These are phyloP conservation scores for Helicoverpa assulta DNA, from an alignment of 2,888 invertebrate genomes.

Conservation along the genomic window DNA sequence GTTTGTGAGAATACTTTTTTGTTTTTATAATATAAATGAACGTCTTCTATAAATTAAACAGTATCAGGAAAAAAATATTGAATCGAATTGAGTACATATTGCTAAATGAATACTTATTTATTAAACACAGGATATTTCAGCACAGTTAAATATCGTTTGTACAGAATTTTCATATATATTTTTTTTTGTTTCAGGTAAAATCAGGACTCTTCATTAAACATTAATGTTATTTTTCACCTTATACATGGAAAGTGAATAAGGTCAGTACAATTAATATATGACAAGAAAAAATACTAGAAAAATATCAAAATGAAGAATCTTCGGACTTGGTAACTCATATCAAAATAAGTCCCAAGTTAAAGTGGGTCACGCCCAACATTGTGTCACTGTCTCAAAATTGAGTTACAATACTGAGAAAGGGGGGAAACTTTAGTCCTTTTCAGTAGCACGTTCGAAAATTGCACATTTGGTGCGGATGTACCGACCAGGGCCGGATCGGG, in stretches of 20 bases:
- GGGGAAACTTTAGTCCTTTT: slow-evolving; percentile 74
- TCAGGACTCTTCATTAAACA: slow-evolving; percentile 1
- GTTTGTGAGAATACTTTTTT: slow-evolving; percentile 2
- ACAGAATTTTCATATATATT: slow-evolving; percentile 2
- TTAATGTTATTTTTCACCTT: slow-evolving; percentile 3
- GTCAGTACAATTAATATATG: slow-evolving; percentile 29
- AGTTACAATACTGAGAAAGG: slow-evolving; percentile 76
- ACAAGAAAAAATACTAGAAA: slow-evolving; percentile 41
- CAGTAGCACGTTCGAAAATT: slow-evolving; percentile 79
- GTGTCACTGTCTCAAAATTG: slow-evolving; percentile 78
- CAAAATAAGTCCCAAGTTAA: slow-evolving; percentile 73
- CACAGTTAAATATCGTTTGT: background rate
- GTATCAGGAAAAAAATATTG: too few relatives aligned
- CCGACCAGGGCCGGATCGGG: slow-evolving; percentile 60
- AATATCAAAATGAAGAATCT: slow-evolving; percentile 59
- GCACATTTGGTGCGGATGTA: slow-evolving; percentile 74
- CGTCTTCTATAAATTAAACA: too few relatives aligned
- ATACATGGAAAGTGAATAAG: slow-evolving; percentile 11
- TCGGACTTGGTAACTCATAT: slow-evolving; percentile 67
- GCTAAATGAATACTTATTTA: background rate
- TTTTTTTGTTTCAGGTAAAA: slow-evolving; percentile 59
- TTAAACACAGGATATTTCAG: too few relatives aligned
- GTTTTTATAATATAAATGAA: background rate
- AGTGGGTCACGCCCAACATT: slow-evolving; percentile 75
- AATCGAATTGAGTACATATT: background rate